A percentile compares a stretch with the other conserved stretches of the same genome.
These are phyloP conservation scores for Isaurus tuberculatus DNA, from an alignment of 92 coral and sea anemone species.

Conservation along the genomic window DNA sequence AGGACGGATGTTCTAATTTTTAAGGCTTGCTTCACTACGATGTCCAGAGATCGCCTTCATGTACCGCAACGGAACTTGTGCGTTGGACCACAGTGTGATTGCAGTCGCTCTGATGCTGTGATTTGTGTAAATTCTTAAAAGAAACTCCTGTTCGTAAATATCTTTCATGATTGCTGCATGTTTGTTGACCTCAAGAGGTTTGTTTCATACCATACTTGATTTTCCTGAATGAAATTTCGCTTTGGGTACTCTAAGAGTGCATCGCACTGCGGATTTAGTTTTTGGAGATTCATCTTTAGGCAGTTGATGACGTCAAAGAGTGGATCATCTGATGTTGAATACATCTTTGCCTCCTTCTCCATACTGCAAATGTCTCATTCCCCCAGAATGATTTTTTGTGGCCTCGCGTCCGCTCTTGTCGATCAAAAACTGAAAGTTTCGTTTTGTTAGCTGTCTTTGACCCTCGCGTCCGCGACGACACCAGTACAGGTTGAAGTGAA, in stretches of 20 bases:
- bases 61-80: neutral
- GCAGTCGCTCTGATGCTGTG: neutral
- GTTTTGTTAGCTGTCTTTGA: neutral
- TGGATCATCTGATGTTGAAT: conserved; percentile 11
- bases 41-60: neutral
- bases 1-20: neutral
- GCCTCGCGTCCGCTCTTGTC: neutral
- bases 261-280: neutral
- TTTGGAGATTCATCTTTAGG: neutral
- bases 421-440: neutral
- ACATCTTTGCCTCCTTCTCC: conserved; percentile 1
- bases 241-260: neutral
- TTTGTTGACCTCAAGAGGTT: neutral
- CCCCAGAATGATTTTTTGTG: neutral
- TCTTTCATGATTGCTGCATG: neutral
- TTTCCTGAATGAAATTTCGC: neutral
- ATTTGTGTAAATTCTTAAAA: neutral
- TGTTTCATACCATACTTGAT: neutral
- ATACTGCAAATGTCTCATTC: neutral
- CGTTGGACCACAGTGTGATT: neutral
- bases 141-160: neutral
- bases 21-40: neutral
- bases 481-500: conserved; percentile 57
- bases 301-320: neutral
- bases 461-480: conserved; percentile 67